phyloP scores from a whole-genome alignment of 2,797 vertebrate genomes.

The Mormyrops boulengeri region DNA sequence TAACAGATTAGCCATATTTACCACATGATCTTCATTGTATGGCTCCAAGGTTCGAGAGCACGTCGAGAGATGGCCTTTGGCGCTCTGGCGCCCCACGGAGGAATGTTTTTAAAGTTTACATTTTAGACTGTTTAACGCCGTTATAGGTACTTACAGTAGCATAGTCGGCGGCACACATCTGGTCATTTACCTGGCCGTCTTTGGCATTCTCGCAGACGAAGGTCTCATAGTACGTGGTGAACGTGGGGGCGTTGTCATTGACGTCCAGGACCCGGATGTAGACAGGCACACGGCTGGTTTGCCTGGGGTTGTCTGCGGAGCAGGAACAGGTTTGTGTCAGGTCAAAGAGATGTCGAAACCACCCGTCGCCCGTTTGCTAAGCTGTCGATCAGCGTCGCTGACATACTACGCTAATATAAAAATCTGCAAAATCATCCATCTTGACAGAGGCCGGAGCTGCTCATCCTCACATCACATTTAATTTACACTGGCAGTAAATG shows the following conservation, averaged over 20 bases:
- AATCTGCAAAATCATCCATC: not conserved
- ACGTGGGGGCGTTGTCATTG: conserved; percentile 88
- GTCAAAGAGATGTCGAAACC: not conserved
- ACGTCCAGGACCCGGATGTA: conserved; percentile 83
- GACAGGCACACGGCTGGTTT: conserved; percentile 76
- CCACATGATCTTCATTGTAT: not conserved
- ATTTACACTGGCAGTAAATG: not conserved
- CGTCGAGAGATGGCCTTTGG: not conserved
- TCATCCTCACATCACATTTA: not conserved
- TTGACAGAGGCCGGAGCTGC: not conserved
- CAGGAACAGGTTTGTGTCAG: conserved; percentile 21
- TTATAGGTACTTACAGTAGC: not conserved
- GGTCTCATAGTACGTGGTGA: conserved; percentile 83
- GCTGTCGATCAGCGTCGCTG: not conserved
- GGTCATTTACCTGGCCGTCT: conserved; percentile 76
- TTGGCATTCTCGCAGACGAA: conserved; percentile 90
- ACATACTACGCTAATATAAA: not conserved
- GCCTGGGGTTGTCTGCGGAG: conserved; percentile 77
- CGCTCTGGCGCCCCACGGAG: not conserved
- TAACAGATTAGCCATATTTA: not conserved
- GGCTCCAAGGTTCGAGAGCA: not conserved
- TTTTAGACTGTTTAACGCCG: not conserved
- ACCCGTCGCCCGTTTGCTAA: not conserved
- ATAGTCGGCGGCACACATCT: not conserved
- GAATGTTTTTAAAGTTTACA: not conserved